Evolutionary conservation across 2,888 invertebrate species (phyloP), one percentile per base, ranked within the genome.

Genomic region (Lymantria monacha): DNA sequence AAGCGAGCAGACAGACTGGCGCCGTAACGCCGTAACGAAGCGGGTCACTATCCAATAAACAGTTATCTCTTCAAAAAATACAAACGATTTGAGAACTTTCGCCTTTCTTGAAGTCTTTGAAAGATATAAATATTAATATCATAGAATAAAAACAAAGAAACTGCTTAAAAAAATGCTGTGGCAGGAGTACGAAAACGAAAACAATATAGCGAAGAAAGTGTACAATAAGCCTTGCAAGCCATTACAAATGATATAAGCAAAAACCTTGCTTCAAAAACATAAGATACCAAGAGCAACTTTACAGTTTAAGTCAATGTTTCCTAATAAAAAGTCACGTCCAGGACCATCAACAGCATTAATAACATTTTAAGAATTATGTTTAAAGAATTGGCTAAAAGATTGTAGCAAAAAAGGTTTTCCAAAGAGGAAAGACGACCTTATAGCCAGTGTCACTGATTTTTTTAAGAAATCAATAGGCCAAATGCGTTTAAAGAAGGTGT

Each of bases 231-330:
- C 12, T 12, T 45, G 3, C 37, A 45, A 22, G 45, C 37, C n/a
- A 22, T 45, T 12, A n/a, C 3, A 30, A n/a, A 45, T n/a, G 45
- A 22, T 9, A 45, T 36, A 37, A 45, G 45, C 9, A 37, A 45
- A 22, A 45, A 45, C 22, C 30, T 45, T n/a, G 46, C 13, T 9
- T 37, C 30, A 12, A 38, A 46, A 30, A 38, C 38, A 9, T 46
- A 36, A 45, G 22, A 22, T 45, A 9, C 45, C 45, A 2, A n/a
- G 46, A 15, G 22, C 46, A 12, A 46, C 46, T 30, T 30, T 46
- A 13, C 46, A 46, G 30, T 46, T 12, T 46, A 22, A 30, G 9
- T 22, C 5, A 22, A n/a, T n/a, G 22, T 33, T 33, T 10, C 33
- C 33, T 33, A 33, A 33, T 33, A 33, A 33, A 30, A 10, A 30